Percentiles rank a stretch among this genome's conserved stretches.
Conservation (phyloP, 2,888 invertebrate genomes). For the Chamaedrilus cognettii region DNA sequence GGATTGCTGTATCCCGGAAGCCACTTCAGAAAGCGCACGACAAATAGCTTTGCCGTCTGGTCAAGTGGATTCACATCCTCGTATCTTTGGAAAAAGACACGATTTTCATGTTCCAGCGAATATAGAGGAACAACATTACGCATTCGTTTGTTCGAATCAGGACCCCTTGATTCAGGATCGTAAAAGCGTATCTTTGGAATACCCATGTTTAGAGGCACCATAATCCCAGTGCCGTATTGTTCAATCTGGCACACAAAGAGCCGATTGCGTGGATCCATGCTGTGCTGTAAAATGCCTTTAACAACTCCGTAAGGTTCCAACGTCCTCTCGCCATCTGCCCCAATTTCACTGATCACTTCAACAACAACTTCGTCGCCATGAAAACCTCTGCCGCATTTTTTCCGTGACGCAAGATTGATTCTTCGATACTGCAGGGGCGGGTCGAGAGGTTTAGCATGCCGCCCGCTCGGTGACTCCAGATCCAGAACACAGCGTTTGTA, state of each 20-base stretch:
- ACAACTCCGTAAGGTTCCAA: constrained; percentile 41
- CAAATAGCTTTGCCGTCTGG: constrained; percentile 43
- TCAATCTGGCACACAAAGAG: constrained; percentile 50
- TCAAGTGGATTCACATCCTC: constrained; percentile 40
- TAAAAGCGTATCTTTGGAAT: constrained; percentile 37
- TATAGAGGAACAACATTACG: constrained; percentile 35
- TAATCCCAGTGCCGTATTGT: constrained; percentile 43
- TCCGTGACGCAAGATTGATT: constrained; percentile 21
- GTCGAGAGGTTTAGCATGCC: constrained; percentile 18
- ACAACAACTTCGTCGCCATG: constrained; percentile 25
- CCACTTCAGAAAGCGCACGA: constrained; percentile 51
- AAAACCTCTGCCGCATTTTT: constrained; percentile 26
- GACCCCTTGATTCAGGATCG: no score
- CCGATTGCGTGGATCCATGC: constrained; percentile 41
- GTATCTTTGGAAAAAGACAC: constrained; percentile 43
- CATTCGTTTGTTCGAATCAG: neutral
- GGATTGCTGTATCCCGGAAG: constrained; percentile 42
- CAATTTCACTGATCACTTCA: constrained; percentile 12
- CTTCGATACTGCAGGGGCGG: constrained; percentile 1
- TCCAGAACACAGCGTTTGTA: constrained; percentile 45
- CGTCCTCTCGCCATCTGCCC: neutral
- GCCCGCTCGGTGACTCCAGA: constrained; percentile 20
- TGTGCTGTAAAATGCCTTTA: constrained; percentile 45
- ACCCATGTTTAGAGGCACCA: constrained; percentile 48
- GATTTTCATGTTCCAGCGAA: constrained; percentile 37